Evolutionary conservation across 2,797 vertebrate genomes (phyloP).

Genomic region (Phoeniculus purpureus): DNA sequence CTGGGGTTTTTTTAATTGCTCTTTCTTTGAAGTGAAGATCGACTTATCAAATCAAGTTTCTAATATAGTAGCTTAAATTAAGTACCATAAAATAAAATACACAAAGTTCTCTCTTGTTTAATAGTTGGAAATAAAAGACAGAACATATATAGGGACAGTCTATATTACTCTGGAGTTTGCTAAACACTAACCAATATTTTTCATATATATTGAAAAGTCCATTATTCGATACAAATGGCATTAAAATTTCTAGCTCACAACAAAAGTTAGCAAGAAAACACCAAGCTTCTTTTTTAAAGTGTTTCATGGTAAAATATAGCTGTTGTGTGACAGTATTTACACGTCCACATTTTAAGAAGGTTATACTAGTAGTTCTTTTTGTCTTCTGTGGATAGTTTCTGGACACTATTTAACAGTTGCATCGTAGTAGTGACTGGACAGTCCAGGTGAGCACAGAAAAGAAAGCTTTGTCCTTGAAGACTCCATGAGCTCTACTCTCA

Average conservation of each 20-base stretch:
- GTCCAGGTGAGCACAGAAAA: neutral
- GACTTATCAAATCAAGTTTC: neutral
- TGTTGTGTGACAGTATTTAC: neutral
- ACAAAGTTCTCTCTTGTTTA: neutral
- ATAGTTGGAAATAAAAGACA: neutral
- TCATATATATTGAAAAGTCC: neutral
- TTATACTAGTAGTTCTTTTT: neutral
- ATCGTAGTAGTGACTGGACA: neutral
- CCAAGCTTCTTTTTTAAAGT: neutral
- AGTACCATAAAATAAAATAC: neutral
- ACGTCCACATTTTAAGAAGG: neutral
- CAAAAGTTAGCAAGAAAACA: neutral
- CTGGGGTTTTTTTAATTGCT: neutral
- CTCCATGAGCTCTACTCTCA: neutral
- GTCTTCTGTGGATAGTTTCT: neutral
- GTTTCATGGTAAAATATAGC: neutral
- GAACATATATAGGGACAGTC: neutral
- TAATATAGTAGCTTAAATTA: neutral
- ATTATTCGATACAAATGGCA: neutral
- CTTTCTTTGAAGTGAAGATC: neutral
- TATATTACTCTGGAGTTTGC: neutral
- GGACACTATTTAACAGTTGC: neutral
- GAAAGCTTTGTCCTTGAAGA: neutral
- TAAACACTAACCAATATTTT: neutral
- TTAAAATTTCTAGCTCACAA: neutral